Conservation (phyloP, 2,113 vertebrate genomes). For the Nettapus auritus region DNA sequence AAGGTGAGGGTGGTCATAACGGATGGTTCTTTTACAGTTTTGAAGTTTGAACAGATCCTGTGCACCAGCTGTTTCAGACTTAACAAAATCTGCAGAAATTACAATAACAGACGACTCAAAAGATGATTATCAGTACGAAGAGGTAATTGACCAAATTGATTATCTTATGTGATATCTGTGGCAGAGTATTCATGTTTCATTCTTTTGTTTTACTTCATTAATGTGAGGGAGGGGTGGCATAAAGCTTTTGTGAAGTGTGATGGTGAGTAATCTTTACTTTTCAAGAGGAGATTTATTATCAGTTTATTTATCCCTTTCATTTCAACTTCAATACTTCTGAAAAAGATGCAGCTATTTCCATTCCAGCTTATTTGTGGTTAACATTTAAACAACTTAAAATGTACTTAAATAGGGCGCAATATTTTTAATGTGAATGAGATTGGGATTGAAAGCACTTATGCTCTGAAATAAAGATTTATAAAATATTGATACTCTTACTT, state of each 20-base stretch:
- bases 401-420: neutral
- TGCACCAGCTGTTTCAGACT: slow-evolving; percentile 58
- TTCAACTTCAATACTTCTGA: neutral
- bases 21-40: neutral
- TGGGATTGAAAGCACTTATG: neutral
- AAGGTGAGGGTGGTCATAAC: neutral
- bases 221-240: neutral
- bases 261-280: neutral
- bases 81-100: slow-evolving; percentile 72
- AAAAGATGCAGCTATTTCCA: neutral
- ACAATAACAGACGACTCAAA: slow-evolving; percentile 72
- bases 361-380: neutral
- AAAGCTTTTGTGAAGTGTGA: neutral
- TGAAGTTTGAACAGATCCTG: neutral
- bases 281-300: neutral
- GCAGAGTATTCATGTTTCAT: neutral
- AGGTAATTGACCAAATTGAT: slow-evolving; percentile 70
- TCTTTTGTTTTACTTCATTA: neutral
- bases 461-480: neutral
- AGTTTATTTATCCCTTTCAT: neutral
- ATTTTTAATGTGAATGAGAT: neutral
- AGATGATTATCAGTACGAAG: slow-evolving; percentile 82
- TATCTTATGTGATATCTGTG: neutral
- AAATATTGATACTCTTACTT: neutral
- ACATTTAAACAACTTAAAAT: neutral